A percentile compares a stretch with the other conserved stretches of the same genome.
These are phyloP conservation scores for Parazoanthus atlanticus DNA, from an alignment of 92 coral and sea anemone genomes.

Conservation along the genomic window DNA sequence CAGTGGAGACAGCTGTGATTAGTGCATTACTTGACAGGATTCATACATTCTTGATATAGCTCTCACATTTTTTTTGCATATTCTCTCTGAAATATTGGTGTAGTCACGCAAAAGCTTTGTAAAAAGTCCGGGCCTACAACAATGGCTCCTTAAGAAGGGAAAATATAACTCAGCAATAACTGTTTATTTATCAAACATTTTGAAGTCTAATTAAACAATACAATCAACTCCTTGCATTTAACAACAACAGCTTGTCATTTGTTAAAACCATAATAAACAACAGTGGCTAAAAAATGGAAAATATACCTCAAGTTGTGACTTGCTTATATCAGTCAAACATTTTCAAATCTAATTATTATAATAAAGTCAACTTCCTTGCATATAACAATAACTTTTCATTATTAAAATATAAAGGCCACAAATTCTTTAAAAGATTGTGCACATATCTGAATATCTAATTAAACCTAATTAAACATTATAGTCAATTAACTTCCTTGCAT, in stretches of 20 bases:
- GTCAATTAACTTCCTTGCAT: conserved; percentile 11
- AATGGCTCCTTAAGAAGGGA: conserved; percentile 24
- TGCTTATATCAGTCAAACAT: neutral
- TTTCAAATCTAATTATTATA: too few species aligned
- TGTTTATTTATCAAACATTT: conserved; percentile 27
- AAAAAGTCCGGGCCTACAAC: conserved; percentile 18
- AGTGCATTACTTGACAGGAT: conserved; percentile 19
- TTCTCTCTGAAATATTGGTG: conserved; percentile 29
- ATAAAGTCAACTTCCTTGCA: too few species aligned
- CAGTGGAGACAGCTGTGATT: conserved; percentile 30
- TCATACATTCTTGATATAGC: conserved; percentile 20
- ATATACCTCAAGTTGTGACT: conserved; percentile 23
- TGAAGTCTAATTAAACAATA: conserved; percentile 29
- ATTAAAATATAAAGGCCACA: too few species aligned
- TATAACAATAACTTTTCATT: too few species aligned
- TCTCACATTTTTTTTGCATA: conserved; percentile 13
- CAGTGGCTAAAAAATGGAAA: conserved; percentile 29
- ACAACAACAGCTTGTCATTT: conserved; percentile 33
- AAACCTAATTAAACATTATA: conserved; percentile 16
- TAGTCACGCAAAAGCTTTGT: conserved; percentile 8
- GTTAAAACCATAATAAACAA: conserved; percentile 28
- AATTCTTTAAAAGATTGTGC: too few species aligned
- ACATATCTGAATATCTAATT: conserved; percentile 22
- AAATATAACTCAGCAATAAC: conserved; percentile 22
- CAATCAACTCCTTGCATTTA: conserved; percentile 30